Conservation (phyloP, 2,888 invertebrate species). For the Rambutsinella grinnellia region DNA sequence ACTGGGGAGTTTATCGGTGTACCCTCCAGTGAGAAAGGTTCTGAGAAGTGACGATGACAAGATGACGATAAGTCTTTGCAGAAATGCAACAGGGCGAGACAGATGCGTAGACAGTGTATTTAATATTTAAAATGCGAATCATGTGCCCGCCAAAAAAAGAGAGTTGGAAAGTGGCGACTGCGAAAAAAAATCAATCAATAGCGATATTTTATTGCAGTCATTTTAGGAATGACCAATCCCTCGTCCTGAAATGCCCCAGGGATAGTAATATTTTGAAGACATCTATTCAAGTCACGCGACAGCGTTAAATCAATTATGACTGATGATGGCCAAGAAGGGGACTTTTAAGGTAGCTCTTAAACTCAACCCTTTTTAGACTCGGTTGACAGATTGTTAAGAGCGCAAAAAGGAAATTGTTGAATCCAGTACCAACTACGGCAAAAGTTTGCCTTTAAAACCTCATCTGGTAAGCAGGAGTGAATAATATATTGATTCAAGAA, state of each 20-base stretch:
- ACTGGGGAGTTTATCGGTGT: not conserved
- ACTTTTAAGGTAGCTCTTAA: constrained; percentile 52
- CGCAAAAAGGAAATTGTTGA: constrained; percentile 42
- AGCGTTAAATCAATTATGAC: constrained; percentile 56
- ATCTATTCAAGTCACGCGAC: constrained; percentile 52
- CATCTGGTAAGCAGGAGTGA: constrained; percentile 17
- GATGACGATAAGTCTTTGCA: not conserved
- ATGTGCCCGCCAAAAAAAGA: too few relatives aligned
- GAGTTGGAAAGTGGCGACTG: too few relatives aligned
- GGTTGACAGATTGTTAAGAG: constrained; percentile 55
- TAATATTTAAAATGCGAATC: not conserved
- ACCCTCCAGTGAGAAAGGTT: constrained; percentile 51
- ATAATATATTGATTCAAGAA: constrained; percentile 16
- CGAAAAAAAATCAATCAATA: too few relatives aligned
- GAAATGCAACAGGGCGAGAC: too few relatives aligned
- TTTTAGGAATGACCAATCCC: not conserved
- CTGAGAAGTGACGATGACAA: not conserved
- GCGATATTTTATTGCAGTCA: not conserved
- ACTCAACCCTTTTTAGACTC: constrained; percentile 23
- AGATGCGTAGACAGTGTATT: too few relatives aligned
- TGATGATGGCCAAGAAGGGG: constrained; percentile 44
- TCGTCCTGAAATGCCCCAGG: not conserved
- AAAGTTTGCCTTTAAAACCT: not conserved
- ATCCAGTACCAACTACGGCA: constrained; percentile 51
- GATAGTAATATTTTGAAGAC: constrained; percentile 5